phyloP scores from a whole-genome alignment of 2,113 vertebrate genomes.

The Oncorhynchus keta region DNA sequence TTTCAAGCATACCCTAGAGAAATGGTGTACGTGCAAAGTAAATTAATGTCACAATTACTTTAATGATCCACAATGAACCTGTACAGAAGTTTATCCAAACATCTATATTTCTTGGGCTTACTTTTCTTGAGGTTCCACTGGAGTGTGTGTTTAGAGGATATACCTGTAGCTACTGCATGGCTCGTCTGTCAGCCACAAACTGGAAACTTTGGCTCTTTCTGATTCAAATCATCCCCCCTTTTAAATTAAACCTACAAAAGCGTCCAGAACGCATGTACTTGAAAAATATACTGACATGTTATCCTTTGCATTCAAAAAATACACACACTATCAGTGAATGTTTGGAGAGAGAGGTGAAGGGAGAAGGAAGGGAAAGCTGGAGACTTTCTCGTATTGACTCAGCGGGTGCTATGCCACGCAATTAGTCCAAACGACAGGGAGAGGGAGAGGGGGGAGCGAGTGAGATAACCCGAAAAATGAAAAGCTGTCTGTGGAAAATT shows the following conservation, averaged over 20 bases:
- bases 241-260: constrained; percentile 65
- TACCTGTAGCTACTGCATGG: constrained; percentile 33
- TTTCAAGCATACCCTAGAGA: background rate
- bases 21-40: constrained; percentile 13
- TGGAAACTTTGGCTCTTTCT: constrained; percentile 54
- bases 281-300: constrained; percentile 75
- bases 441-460: constrained; percentile 32
- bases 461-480: constrained; percentile 74
- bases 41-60: constrained; percentile 46
- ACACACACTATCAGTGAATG: constrained; percentile 67
- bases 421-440: constrained; percentile 62
- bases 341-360: constrained; percentile 63
- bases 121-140: constrained; percentile 38
- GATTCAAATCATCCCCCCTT: constrained; percentile 59
- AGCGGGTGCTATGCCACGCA: constrained; percentile 53
- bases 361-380: constrained; percentile 43
- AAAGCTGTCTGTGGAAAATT: constrained; percentile 73
- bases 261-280: constrained; percentile 44
- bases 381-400: constrained; percentile 63
- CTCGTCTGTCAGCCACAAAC: constrained; percentile 52
- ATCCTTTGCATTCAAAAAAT: constrained; percentile 67
- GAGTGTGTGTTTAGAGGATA: constrained; percentile 39
- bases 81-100: constrained; percentile 53
- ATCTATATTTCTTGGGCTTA: constrained; percentile 52
- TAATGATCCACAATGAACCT: constrained; percentile 41